Percentiles rank a stretch among this genome's conserved stretches.
phyloP scores from a whole-genome alignment of 2,888 invertebrate species.

The Caenorhabditis sp. region DNA sequence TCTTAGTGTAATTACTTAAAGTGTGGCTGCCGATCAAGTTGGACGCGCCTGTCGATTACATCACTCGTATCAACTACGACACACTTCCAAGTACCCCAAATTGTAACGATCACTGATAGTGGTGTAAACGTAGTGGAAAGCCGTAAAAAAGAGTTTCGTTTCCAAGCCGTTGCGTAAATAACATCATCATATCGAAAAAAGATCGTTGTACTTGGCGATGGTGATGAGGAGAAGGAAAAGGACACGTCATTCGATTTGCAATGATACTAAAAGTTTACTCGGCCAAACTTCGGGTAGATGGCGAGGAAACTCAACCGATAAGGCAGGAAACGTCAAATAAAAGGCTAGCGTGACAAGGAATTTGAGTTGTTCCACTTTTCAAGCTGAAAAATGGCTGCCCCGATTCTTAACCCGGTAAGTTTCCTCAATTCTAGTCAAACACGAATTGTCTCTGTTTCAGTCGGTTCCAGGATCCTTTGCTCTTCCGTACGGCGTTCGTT shows the following conservation, averaged over 20 bases:
- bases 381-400: slow-evolving; percentile 23
- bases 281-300: slow-evolving; percentile 40
- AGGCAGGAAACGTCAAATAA: slow-evolving; percentile 33
- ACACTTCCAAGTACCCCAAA: too few species aligned
- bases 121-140: too few species aligned
- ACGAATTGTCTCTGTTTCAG: slow-evolving; percentile 8
- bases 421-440: not conserved
- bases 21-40: too few species aligned
- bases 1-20: too few species aligned
- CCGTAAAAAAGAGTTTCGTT: too few species aligned
- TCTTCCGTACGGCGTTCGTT: slow-evolving; percentile 34
- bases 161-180: slow-evolving; percentile 30
- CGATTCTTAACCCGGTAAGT: slow-evolving; percentile 53
- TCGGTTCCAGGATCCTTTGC: slow-evolving; percentile 46
- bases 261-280: slow-evolving; percentile 30
- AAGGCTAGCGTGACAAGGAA: not conserved
- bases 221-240: not conserved
- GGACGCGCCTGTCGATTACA: too few species aligned
- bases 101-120: too few species aligned
- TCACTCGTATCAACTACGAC: too few species aligned
- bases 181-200: too few species aligned
- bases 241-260: slow-evolving; percentile 35
- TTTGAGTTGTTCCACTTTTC: not conserved
- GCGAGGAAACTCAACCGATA: slow-evolving; percentile 5
- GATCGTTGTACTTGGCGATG: not conserved